Evolutionary conservation across 2,888 invertebrate species (phyloP).

Genomic region (Antheraea assamensis): DNA sequence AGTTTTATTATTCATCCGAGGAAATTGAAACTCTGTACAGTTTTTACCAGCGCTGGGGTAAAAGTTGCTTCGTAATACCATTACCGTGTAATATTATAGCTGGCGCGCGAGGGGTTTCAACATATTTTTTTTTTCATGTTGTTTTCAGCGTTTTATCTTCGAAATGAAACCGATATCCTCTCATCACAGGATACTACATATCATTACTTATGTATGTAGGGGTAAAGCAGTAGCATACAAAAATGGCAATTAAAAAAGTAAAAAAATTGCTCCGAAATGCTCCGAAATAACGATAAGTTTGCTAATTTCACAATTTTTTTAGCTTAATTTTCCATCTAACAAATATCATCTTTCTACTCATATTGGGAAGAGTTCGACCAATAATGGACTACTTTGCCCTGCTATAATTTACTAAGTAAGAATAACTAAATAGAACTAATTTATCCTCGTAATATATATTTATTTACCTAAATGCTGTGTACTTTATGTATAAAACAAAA

Average conservation of each 20-base stretch:
- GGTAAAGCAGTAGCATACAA: neutral
- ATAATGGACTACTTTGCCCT: neutral
- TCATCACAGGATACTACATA: neutral
- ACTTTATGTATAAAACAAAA: neutral
- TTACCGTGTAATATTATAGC: neutral
- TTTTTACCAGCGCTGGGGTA: neutral
- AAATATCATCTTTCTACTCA: too few relatives aligned
- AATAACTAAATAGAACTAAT: neutral
- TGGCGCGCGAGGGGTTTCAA: neutral
- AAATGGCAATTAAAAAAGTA: neutral
- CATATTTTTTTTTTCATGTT: neutral
- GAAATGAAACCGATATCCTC: neutral
- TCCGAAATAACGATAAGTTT: too few relatives aligned
- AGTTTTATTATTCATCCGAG: neutral
- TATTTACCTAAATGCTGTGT: neutral
- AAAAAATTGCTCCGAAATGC: neutral
- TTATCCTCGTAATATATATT: neutral
- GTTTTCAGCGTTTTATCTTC: neutral
- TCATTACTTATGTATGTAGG: neutral
- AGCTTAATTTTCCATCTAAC: too few relatives aligned
- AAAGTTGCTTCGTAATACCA: neutral
- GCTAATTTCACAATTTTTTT: too few relatives aligned
- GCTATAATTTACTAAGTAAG: neutral
- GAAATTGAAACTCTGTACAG: neutral
- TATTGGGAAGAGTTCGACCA: too few relatives aligned